phyloP scores from a whole-genome alignment of 2,888 invertebrate species.

The Drosophila stalkeri region DNA sequence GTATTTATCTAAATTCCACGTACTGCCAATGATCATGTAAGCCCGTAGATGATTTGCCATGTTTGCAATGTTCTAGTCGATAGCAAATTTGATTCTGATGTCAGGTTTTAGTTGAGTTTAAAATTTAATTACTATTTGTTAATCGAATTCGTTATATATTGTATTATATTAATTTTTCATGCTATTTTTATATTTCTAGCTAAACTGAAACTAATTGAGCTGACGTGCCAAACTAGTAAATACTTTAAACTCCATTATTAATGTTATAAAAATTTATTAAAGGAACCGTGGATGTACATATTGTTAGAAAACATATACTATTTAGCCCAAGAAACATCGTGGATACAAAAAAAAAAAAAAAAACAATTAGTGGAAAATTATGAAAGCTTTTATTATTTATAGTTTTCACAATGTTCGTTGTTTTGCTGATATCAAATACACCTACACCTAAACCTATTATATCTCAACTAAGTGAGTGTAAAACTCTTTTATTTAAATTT shows the following conservation, averaged over 20 bases:
- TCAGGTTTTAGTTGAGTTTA: not conserved
- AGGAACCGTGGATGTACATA: no score
- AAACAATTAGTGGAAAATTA: no score
- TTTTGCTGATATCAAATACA: not conserved
- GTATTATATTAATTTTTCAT: not conserved
- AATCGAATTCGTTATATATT: not conserved
- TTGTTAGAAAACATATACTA: no score
- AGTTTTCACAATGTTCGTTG: not conserved
- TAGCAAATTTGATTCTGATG: not conserved
- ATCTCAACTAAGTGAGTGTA: not conserved
- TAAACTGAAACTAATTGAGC: not conserved
- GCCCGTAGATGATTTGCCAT: conserved; percentile 1
- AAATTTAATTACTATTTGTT: not conserved
- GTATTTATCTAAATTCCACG: not conserved
- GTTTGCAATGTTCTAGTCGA: not conserved
- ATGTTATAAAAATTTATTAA: no score
- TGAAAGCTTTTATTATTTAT: no score
- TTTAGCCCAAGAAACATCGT: no score
- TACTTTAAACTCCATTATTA: not conserved
- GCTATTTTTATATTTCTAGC: not conserved
- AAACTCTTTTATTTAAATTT: not conserved
- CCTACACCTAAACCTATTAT: not conserved
- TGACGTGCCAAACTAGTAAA: no score
- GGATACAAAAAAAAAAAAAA: no score
- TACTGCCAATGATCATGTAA: conserved; percentile 3